Evolutionary conservation across 2,113 vertebrate genomes (phyloP).

Genomic region (Petrocephalus microphthalmus): DNA sequence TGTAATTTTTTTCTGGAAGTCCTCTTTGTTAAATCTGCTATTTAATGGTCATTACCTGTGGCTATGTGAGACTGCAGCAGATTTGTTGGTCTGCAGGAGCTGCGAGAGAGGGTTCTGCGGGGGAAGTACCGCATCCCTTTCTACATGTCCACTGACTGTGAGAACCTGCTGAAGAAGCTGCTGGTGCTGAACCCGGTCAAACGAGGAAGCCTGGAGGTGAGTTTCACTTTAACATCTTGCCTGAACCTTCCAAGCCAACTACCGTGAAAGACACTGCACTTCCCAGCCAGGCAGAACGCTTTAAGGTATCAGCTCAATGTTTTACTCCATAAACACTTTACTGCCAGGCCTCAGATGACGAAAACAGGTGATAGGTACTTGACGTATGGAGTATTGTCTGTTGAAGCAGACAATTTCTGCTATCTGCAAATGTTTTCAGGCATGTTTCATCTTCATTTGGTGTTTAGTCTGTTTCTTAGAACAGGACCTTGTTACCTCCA

Average conservation of each 20-base stretch:
- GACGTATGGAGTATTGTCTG: not conserved
- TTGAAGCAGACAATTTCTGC: not conserved
- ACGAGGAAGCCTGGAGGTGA: slow-evolving; percentile 92
- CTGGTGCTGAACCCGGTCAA: slow-evolving; percentile 91
- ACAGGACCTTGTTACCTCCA: not conserved
- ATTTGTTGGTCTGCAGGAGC: slow-evolving; percentile 63
- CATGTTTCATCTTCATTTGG: not conserved
- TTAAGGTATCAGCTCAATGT: not conserved
- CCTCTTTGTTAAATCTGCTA: not conserved
- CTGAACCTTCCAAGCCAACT: not conserved
- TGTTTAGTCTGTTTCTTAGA: not conserved
- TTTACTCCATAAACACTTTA: not conserved
- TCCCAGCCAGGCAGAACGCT: not conserved
- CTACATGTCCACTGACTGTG: slow-evolving; percentile 99
- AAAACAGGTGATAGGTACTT: not conserved
- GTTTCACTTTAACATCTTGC: slow-evolving; percentile 23
- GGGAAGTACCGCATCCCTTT: slow-evolving; percentile 98
- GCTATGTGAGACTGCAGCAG: not conserved
- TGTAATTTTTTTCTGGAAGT: not conserved
- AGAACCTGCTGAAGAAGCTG: slow-evolving; percentile 93
- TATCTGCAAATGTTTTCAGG: not conserved
- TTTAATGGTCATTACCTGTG: not conserved
- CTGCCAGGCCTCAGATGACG: not conserved
- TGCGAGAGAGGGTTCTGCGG: slow-evolving; percentile 85
- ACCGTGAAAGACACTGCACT: not conserved